Conservation (phyloP, 2,888 invertebrate genomes). For the Campopleginae sp. region DNA sequence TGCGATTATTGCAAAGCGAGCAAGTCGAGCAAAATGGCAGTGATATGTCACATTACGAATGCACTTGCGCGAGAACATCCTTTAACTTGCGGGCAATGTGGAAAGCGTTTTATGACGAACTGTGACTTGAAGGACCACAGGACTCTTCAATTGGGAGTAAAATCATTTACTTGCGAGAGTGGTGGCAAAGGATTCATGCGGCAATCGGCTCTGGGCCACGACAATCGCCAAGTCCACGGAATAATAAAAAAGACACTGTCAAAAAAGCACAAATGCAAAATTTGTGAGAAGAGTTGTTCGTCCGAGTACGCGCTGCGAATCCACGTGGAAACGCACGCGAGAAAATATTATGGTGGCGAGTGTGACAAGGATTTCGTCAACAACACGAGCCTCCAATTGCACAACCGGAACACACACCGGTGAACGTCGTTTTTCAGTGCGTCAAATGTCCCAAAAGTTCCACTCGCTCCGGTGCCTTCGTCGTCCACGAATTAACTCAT, state of each 20-base stretch:
- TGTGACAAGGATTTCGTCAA: conserved; percentile 51
- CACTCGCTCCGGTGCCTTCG: conserved; percentile 75
- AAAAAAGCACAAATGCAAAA: conserved; percentile 40
- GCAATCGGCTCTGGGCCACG: conserved; percentile 16
- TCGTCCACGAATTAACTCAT: conserved; percentile 36
- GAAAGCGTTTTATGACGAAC: conserved; percentile 59
- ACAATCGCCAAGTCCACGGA: conserved; percentile 51
- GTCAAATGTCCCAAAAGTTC: conserved; percentile 80
- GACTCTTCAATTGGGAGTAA: conserved; percentile 40
- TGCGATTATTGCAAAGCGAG: conserved; percentile 40
- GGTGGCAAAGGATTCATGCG: conserved; percentile 67
- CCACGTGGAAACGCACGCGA: conserved; percentile 24
- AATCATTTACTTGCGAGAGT: conserved; percentile 66
- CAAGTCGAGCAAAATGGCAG: conserved; percentile 48
- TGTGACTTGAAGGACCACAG: conserved; percentile 61
- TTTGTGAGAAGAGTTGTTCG: conserved; percentile 59
- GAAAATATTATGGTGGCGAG: conserved; percentile 25
- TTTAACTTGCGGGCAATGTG: conserved; percentile 57
- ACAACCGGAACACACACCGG: conserved; percentile 81
- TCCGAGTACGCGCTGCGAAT: conserved; percentile 34
- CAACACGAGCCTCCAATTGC: conserved; percentile 77
- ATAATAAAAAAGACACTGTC: conserved; percentile 47
- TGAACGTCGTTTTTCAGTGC: conserved; percentile 80
- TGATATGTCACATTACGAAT: conserved; percentile 61
- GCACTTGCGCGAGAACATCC: conserved; percentile 48